Base-by-base conservation (phyloP, 2,113 vertebrate genomes). In the Macquaria ambigua region DNA sequence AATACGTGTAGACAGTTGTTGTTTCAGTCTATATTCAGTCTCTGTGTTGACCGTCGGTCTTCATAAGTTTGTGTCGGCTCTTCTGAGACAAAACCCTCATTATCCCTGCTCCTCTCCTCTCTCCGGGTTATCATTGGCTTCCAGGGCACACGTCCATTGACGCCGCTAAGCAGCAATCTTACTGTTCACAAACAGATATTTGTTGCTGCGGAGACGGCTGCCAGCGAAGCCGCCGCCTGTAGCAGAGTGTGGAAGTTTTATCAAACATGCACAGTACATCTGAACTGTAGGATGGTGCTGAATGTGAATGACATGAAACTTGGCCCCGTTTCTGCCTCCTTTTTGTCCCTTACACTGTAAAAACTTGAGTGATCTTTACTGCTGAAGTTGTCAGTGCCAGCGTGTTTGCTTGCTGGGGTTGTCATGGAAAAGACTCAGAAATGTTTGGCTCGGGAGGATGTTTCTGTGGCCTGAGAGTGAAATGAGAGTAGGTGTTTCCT, bases 401-500 rank as follows among this genome's bases (percentile, higher is more conserved):
- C 71, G 79, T 90, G 88, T 91, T 88, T 92, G 64, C 87, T 74
- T 1, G 43, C 87, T 48, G 43, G 20, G 77, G 93, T 94, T 86
- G 91, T 86, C 93, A 92, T 92, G 93, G 93, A 68, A 64, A 86
- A 81, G 69, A 31, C 90, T 89, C 61, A 87, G 91, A 90, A 93
- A 93, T 94, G 94, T 92, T 92, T 93, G 93, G 90, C 87, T 87
- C 74, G 41, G 86, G 89, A 90, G 93, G 92, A 94, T 83, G 87
- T 89, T 84, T 91, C 92, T 88, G 87, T 83, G 87, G 86, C 76
- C 85, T 81, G 77, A 28, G 84, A 92, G 88, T 90, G 86, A 92
- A 92, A 93, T 91, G 91, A 92, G 92, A 91, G 93, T 94, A 93
- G 94, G 94, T 94, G 93, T 95, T 90, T 93, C 84, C 89, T 93